Evolutionary conservation across 2,797 vertebrate species (phyloP).

Genomic region (Alauda arvensis): DNA sequence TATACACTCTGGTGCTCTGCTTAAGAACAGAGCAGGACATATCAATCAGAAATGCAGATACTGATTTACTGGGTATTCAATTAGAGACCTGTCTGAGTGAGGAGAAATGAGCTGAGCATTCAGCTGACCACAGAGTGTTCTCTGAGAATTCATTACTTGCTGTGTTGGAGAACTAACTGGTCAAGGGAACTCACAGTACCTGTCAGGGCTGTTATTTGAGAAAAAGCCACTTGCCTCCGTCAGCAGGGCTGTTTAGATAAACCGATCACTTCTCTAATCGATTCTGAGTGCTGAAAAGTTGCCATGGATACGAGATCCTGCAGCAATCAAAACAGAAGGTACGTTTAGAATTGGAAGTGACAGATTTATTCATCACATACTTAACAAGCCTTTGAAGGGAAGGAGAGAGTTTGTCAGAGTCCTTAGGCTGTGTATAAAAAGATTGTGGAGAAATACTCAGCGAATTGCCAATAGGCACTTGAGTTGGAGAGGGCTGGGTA

Average conservation of each 20-base stretch:
- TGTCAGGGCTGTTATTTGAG: slow-evolving; percentile 69
- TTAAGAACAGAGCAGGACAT: not conserved
- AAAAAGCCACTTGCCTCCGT: slow-evolving; percentile 73
- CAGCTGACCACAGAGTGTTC: slow-evolving; percentile 41
- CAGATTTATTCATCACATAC: slow-evolving; percentile 90
- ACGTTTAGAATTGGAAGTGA: slow-evolving; percentile 83
- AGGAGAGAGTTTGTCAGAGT: slow-evolving; percentile 70
- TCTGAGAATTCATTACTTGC: slow-evolving; percentile 52
- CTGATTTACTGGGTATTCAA: slow-evolving; percentile 44
- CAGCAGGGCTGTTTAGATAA: slow-evolving; percentile 67
- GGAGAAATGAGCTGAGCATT: slow-evolving; percentile 17
- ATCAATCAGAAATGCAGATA: slow-evolving; percentile 45
- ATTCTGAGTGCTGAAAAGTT: slow-evolving; percentile 80
- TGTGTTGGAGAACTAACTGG: slow-evolving; percentile 59
- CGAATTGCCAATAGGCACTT: slow-evolving; percentile 66
- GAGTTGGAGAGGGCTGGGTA: slow-evolving; percentile 45
- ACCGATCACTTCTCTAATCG: slow-evolving; percentile 75
- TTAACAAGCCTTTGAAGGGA: slow-evolving; percentile 88
- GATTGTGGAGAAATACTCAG: slow-evolving; percentile 61
- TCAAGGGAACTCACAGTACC: slow-evolving; percentile 67
- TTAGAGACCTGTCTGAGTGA: slow-evolving; percentile 33
- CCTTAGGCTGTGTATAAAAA: slow-evolving; percentile 72
- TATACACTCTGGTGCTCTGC: not conserved
- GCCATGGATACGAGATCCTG: slow-evolving; percentile 75
- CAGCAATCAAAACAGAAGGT: slow-evolving; percentile 78